Evolutionary conservation across 2,888 invertebrate species (phyloP).

Genomic region (Andrena marginata): DNA sequence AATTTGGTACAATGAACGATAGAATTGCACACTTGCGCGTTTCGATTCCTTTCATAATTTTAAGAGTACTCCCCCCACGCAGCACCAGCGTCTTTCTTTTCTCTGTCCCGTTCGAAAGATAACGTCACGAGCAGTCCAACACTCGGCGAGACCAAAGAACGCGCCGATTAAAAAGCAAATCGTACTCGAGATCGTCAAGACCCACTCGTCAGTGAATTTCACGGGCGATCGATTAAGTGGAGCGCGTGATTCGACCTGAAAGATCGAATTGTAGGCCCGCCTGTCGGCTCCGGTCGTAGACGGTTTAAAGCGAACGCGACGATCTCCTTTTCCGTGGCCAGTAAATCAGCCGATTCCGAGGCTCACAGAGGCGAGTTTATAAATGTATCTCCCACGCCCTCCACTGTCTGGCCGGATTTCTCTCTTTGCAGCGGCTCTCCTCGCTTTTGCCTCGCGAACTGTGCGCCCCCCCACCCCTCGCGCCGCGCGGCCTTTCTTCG

Average conservation of each 20-base stretch:
- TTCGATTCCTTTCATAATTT: too few species aligned
- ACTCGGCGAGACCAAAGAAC: not conserved
- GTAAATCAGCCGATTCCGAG: slow-evolving; percentile 77
- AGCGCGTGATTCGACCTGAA: slow-evolving; percentile 33
- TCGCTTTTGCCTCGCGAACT: slow-evolving; percentile 17
- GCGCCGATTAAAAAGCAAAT: not conserved
- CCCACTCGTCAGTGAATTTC: slow-evolving; percentile 22
- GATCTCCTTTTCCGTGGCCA: slow-evolving; percentile 69
- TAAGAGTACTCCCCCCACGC: too few species aligned
- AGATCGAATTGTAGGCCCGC: slow-evolving; percentile 27
- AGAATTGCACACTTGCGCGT: too few species aligned
- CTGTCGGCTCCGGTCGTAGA: slow-evolving; percentile 25
- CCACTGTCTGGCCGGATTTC: slow-evolving; percentile 78
- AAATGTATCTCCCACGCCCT: slow-evolving; percentile 83
- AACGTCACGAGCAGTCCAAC: not conserved
- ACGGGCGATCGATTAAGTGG: slow-evolving; percentile 46
- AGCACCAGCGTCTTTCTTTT: too few species aligned
- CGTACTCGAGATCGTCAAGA: too few species aligned
- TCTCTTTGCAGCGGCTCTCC: slow-evolving; percentile 66
- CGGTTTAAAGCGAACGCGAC: slow-evolving; percentile 65
- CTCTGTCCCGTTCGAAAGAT: not conserved
- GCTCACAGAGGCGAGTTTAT: slow-evolving; percentile 79
- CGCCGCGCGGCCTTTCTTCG: slow-evolving; percentile 45
- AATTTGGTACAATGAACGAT: too few species aligned
- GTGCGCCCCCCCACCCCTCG: slow-evolving; percentile 13